Evolutionary conservation across 2,797 vertebrate species (phyloP).

Genomic region (Pteropus rufus): DNA sequence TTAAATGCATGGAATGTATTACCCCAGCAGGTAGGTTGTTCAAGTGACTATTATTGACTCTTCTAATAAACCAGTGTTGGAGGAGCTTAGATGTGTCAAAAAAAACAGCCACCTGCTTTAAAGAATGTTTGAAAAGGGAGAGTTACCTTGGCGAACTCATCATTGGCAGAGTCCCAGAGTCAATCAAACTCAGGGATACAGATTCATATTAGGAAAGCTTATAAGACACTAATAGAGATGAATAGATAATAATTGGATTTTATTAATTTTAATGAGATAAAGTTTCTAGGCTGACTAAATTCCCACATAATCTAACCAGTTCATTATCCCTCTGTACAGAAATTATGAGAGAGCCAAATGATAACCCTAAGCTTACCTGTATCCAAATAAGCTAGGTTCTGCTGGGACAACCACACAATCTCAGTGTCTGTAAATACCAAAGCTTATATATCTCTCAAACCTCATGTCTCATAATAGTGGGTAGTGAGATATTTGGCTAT

Average conservation of each 20-base stretch:
- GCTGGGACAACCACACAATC: background rate
- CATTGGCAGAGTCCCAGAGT: background rate
- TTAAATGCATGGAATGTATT: background rate
- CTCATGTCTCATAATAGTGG: background rate
- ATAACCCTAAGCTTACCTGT: background rate
- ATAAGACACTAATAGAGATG: conserved; percentile 11
- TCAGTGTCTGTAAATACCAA: background rate
- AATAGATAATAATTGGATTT: background rate
- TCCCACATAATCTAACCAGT: background rate
- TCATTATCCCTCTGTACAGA: background rate
- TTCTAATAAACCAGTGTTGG: background rate
- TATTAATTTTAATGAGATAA: conserved; percentile 17
- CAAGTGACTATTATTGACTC: background rate
- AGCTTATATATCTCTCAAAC: background rate
- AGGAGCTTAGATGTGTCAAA: background rate
- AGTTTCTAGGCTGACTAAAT: background rate
- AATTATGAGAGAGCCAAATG: background rate
- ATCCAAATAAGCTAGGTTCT: background rate
- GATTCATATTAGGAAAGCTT: conserved; percentile 38
- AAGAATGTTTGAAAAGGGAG: background rate
- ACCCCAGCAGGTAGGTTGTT: background rate
- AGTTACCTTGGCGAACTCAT: background rate
- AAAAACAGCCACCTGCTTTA: background rate
- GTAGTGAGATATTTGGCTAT: background rate
- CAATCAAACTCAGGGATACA: background rate